Conservation (phyloP, 2,113 vertebrate species). For the Pungitius pungitius region DNA sequence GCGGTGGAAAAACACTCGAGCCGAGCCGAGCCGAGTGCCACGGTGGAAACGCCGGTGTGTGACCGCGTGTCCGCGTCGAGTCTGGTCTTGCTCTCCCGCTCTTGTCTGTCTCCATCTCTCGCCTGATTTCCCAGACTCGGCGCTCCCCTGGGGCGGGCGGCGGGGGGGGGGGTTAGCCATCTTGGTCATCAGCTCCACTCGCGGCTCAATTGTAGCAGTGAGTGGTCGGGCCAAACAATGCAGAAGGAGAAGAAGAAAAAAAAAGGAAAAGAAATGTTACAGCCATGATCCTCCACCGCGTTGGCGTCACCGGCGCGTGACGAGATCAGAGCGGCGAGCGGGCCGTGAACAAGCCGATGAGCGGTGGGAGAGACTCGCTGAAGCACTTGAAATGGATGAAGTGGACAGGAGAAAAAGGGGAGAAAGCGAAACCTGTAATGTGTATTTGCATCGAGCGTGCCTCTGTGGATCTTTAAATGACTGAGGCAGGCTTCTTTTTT, state of each 20-base stretch:
- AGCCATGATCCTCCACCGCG: constrained; percentile 50
- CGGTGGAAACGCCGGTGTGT: constrained; percentile 37
- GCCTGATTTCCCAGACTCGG: constrained; percentile 75
- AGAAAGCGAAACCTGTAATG: constrained; percentile 46
- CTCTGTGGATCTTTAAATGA: constrained; percentile 54
- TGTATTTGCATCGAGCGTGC: constrained; percentile 40
- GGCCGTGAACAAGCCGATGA: constrained; percentile 71
- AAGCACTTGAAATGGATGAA: constrained; percentile 66
- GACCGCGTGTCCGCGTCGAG: constrained; percentile 20
- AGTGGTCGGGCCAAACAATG: constrained; percentile 75
- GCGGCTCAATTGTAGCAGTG: constrained; percentile 80
- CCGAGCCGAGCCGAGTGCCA: constrained; percentile 36
- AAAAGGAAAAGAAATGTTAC: constrained; percentile 44
- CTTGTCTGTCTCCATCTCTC: constrained; percentile 71
- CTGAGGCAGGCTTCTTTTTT: constrained; percentile 52
- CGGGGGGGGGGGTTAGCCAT: constrained; percentile 64
- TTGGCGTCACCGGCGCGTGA: constrained; percentile 65
- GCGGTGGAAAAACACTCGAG: constrained; percentile 44
- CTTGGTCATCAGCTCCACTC: constrained; percentile 75
- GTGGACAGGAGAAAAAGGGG: constrained; percentile 34
- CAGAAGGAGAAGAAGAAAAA: constrained; percentile 49
- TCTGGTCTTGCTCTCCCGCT: constrained; percentile 57
- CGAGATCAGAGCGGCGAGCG: constrained; percentile 62
- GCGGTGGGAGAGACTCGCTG: constrained; percentile 61
- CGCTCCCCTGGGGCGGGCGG: constrained; percentile 59